Evolutionary conservation across 2,888 invertebrate genomes (phyloP), one percentile per base, ranked within the genome.

Genomic region (Torymus auratus): DNA sequence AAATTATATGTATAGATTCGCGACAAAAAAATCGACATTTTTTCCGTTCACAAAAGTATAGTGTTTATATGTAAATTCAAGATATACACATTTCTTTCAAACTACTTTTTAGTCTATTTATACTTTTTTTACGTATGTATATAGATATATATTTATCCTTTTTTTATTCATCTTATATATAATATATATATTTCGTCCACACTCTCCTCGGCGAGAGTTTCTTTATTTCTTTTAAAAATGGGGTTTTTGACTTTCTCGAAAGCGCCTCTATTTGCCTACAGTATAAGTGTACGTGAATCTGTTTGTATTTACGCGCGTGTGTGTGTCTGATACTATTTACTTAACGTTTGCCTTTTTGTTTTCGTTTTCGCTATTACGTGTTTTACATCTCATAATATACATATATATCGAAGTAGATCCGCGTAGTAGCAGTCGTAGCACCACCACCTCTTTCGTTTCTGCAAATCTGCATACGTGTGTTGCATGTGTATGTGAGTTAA

Each of bases 141-240:
- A 80, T 82, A 72, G 55, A 83, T 78, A 80, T 76, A 76, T 41
- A 41, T 41, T 7, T 10, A 20, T 20, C 7, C 7, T 80, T 64
- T 80, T 53, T 78, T 72, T 70, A 76, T 78, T 74, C 58, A 77
- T 76, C 41, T 69, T 82, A 68, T 75, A 62, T 65, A 50, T 82
- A 78, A 56, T 80, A 80, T 80, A 81, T 82, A 80, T 80, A 81
- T 68, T 80, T 82, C 82, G 82, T 82, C 82, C 78, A 78, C 75
- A 75, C 80, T 82, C 80, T 78, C 80, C 71, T 80, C 75, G 82
- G 64, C n/a, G 71, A 82, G 80, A 78, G 78, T 69, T 72, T 60
- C 12, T 58, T 79, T 41, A 41, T 41, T 41, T 41, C 41, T 41
- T 41, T 41, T 76, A 74, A 77, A 78, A 73, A 80, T 82, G 82